Base-by-base conservation (phyloP, 30 jellyfish, hydroid and myxozoan genomes). In the Turritopsis dohrnii region DNA sequence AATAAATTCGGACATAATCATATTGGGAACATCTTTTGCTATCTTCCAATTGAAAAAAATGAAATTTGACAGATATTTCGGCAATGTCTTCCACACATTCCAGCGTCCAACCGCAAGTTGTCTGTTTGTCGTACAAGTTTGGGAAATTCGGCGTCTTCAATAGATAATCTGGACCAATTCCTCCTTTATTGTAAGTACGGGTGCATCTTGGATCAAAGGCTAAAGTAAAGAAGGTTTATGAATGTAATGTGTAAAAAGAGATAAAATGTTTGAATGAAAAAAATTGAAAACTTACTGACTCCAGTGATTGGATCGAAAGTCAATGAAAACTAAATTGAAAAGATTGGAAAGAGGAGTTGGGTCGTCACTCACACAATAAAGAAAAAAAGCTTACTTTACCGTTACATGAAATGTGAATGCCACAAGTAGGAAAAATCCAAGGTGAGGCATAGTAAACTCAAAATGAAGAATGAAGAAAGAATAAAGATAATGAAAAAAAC, bases 1-100 rank as follows among this genome's bases (percentile, higher is more conserved):
- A 71, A 84, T 83, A 91, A 18, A 91, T 28, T 80, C 65, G 74
- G 73, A 91, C 94, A 85, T 87, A 91, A 29, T 91, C 97, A 72
- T 83, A 91, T 52, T 66, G 21, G n/a, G 91, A 54, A 72, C 97
- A 91, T 20, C 96, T 71, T 84, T 91, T 87, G 84, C 87, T 87
- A 7, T 90, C 88, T 85, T 91, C 97, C 65, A 91, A 74, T 7
- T 66, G 73, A 53, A 91, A 91, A 71, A 83, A 90, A 13, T 26
- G 72, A 66, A 91, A 81, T 19, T 82, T 76, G 7, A 87, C 87
- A 31, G 95, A 52, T 65, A 91, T 86, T 84, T 69, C 77, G 8
- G 77, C 77, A 23, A 27, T 8, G 9, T 23, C 77, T 69, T 69
- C 77, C 30, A 27, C 22, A 19, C 31, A 69, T 69, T 69, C 77